phyloP scores from a whole-genome alignment of 2,888 invertebrate genomes.

The Petrolisthes cinctipes region DNA sequence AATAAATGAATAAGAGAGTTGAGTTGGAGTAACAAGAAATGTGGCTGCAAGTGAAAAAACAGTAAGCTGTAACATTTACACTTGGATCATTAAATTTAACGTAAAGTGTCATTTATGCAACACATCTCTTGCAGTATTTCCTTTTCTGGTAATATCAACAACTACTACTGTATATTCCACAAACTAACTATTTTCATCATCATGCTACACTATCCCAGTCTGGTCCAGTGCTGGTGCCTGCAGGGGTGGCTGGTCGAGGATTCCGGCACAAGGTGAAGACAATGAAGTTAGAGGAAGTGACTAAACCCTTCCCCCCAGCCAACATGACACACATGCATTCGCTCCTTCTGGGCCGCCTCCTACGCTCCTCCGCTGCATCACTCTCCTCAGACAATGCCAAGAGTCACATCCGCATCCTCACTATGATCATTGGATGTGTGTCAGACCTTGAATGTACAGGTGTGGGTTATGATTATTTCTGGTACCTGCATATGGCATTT shows the following conservation, averaged over 20 bases:
- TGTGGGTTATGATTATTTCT: background rate
- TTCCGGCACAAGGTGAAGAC: slow-evolving; percentile 52
- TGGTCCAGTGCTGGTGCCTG: slow-evolving; percentile 49
- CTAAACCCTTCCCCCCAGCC: slow-evolving; percentile 39
- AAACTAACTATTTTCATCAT: background rate
- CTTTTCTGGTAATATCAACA: too few relatives aligned
- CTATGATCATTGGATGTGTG: slow-evolving; percentile 37
- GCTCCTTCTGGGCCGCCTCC: slow-evolving; percentile 35
- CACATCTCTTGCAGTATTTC: too few relatives aligned
- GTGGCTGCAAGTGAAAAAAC: too few relatives aligned
- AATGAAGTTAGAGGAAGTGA: slow-evolving; percentile 59
- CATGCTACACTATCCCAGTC: too few relatives aligned
- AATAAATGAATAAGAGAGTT: too few relatives aligned
- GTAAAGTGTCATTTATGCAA: too few relatives aligned
- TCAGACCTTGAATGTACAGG: slow-evolving; percentile 41
- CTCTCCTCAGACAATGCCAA: slow-evolving; percentile 28
- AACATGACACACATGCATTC: slow-evolving; percentile 45
- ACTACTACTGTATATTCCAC: too few relatives aligned
- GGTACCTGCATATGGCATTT: background rate
- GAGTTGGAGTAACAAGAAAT: too few relatives aligned
- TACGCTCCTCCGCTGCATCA: slow-evolving; percentile 36
- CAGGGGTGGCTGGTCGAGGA: slow-evolving; percentile 41
- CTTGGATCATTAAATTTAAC: too few relatives aligned
- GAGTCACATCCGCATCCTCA: slow-evolving; percentile 42
- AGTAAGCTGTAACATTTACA: too few relatives aligned